These are phyloP conservation scores for Tautogolabrus adspersus DNA, from an alignment of 2,113 vertebrate species.

Conservation along the genomic window DNA sequence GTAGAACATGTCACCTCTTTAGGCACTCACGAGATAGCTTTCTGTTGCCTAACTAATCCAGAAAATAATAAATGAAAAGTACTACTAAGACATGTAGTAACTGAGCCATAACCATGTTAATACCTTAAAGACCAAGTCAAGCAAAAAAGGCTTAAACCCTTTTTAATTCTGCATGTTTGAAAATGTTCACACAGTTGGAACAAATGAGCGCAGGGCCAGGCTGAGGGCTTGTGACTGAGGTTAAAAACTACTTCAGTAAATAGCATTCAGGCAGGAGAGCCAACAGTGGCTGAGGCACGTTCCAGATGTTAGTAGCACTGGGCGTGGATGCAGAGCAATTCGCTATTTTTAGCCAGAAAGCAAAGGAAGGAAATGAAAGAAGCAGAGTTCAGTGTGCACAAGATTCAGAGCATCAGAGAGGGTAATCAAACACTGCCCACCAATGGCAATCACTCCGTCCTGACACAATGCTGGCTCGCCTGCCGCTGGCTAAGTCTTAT, in stretches of 20 bases:
- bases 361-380: slow-evolving; percentile 70
- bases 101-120: neutral
- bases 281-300: slow-evolving; percentile 45
- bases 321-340: slow-evolving; percentile 66
- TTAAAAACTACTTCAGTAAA: slow-evolving; percentile 57
- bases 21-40: neutral
- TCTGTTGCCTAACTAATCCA: neutral
- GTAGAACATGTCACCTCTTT: neutral
- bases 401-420: slow-evolving; percentile 52
- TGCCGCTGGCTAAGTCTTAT: slow-evolving; percentile 62
- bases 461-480: slow-evolving; percentile 57
- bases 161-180: slow-evolving; percentile 1
- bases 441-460: slow-evolving; percentile 54
- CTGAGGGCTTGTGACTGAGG: slow-evolving; percentile 51
- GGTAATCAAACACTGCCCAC: slow-evolving; percentile 65
- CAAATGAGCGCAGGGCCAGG: slow-evolving; percentile 26
- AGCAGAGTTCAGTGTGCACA: slow-evolving; percentile 63
- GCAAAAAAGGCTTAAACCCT: neutral
- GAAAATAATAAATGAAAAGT: neutral
- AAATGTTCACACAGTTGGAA: slow-evolving; percentile 19
- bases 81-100: too few species aligned
- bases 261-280: slow-evolving; percentile 36
- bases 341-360: slow-evolving; percentile 72
- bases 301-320: slow-evolving; percentile 67
- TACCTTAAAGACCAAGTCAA: neutral